Evolutionary conservation across 2,888 invertebrate genomes (phyloP).

Genomic region (Odontocerum albicorne): DNA sequence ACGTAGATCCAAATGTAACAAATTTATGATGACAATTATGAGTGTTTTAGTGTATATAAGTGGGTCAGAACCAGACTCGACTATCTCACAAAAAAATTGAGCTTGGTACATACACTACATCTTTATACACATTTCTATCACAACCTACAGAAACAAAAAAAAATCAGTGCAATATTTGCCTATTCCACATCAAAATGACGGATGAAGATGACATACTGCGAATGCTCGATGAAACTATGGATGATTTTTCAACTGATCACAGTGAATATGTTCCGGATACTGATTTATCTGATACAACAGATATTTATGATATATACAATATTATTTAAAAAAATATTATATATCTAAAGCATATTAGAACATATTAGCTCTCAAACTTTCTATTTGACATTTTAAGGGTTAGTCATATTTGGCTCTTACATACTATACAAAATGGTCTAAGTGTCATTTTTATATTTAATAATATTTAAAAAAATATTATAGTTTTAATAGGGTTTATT

Average conservation of each 20-base stretch:
- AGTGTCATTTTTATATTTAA: background rate
- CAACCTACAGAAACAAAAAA: background rate
- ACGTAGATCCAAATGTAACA: too few relatives aligned
- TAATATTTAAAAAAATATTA: background rate
- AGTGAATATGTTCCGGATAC: slow-evolving; percentile 8
- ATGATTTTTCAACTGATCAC: slow-evolving; percentile 10
- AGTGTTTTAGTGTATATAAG: too few relatives aligned
- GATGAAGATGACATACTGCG: slow-evolving; percentile 4
- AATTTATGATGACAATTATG: too few relatives aligned
- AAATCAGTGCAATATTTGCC: background rate
- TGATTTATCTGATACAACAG: slow-evolving; percentile 8
- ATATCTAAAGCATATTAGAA: background rate
- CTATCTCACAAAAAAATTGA: too few relatives aligned
- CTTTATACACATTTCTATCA: too few relatives aligned
- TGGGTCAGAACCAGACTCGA: too few relatives aligned
- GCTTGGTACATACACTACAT: too few relatives aligned
- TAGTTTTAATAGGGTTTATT: background rate
- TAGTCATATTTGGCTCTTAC: slow-evolving; percentile 10
- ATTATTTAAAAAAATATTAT: slow-evolving; percentile 2
- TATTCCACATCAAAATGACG: slow-evolving; percentile 4
- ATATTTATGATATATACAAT: slow-evolving; percentile 4
- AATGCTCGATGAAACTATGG: slow-evolving; percentile 6
- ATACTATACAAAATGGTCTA: slow-evolving; percentile 1
- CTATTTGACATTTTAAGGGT: slow-evolving; percentile 4
- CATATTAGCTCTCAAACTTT: slow-evolving; percentile 6